A percentile compares a stretch with the other conserved stretches of the same genome.
Evolutionary conservation across 2,113 vertebrate species (phyloP).

Genomic region (Myotis brandtii): DNA sequence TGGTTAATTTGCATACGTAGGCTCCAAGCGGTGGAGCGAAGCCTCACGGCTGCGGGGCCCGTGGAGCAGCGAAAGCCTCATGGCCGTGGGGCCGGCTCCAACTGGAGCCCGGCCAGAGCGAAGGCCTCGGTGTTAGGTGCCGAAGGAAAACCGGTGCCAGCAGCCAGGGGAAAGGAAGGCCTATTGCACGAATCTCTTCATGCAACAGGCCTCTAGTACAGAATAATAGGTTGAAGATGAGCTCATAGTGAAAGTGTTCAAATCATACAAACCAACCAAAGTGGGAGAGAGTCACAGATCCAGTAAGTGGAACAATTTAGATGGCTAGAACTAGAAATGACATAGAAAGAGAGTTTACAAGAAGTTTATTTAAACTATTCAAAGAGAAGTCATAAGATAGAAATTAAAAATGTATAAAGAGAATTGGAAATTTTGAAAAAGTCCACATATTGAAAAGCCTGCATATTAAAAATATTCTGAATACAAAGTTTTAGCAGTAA

Average conservation of each 20-base stretch:
- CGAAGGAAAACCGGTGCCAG: too few species aligned
- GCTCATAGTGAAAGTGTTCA: background rate
- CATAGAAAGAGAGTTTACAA: background rate
- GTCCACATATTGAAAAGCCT: background rate
- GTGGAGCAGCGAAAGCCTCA: too few species aligned
- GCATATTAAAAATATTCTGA: background rate
- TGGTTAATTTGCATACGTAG: too few species aligned
- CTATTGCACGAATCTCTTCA: too few species aligned
- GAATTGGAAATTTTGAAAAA: conserved; percentile 10
- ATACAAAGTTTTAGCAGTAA: background rate
- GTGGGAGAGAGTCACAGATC: background rate
- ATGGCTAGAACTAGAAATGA: conserved; percentile 37
- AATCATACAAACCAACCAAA: background rate
- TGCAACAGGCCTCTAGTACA: background rate
- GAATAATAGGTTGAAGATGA: background rate
- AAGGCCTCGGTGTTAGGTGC: too few species aligned
- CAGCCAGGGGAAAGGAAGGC: too few species aligned
- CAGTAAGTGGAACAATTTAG: background rate
- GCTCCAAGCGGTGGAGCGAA: too few species aligned
- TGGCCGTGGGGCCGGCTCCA: too few species aligned
- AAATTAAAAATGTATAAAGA: conserved; percentile 11
- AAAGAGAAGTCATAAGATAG: background rate
- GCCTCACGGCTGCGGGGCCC: too few species aligned
- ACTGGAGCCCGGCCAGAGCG: too few species aligned
- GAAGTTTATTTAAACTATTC: background rate